These are phyloP conservation scores for Callorhinus ursinus DNA, from an alignment of 2,113 vertebrate genomes.

Conservation along the genomic window DNA sequence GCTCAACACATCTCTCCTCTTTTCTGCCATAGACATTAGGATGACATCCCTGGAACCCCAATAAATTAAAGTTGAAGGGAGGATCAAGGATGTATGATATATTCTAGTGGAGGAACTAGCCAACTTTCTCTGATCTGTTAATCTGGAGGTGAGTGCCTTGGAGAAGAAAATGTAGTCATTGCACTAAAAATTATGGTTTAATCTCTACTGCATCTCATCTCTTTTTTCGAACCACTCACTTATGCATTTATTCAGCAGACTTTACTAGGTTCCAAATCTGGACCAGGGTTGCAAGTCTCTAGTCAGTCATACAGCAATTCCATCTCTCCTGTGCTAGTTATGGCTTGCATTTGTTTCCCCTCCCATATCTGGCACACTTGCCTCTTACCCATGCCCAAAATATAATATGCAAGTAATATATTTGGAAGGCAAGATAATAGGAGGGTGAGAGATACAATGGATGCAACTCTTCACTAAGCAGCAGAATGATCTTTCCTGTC, in stretches of 20 bases:
- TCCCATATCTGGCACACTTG: not conserved
- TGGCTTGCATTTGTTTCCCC: not conserved
- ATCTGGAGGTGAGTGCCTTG: not conserved
- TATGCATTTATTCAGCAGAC: not conserved
- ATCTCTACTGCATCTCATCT: not conserved
- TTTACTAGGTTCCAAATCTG: not conserved
- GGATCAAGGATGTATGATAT: not conserved
- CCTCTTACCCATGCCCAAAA: not conserved
- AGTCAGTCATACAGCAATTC: not conserved
- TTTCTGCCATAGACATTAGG: not conserved
- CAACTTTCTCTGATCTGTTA: not conserved
- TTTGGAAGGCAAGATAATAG: not conserved
- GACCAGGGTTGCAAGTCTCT: not conserved
- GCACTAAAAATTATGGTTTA: not conserved
- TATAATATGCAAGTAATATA: not conserved
- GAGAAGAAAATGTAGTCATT: not conserved
- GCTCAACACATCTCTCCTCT: not conserved
- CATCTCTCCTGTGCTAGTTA: not conserved
- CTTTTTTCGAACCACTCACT: not conserved
- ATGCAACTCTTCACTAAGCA: not conserved
- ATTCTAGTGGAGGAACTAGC: not conserved
- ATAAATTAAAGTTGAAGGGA: not conserved
- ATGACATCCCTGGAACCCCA: not conserved
- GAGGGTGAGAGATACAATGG: not conserved
- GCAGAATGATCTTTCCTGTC: not conserved